Percentiles rank a stretch among this genome's conserved stretches.
These are phyloP conservation scores for Subanguina moxae DNA, from an alignment of 1,140 invertebrate genomes.

Conservation along the genomic window DNA sequence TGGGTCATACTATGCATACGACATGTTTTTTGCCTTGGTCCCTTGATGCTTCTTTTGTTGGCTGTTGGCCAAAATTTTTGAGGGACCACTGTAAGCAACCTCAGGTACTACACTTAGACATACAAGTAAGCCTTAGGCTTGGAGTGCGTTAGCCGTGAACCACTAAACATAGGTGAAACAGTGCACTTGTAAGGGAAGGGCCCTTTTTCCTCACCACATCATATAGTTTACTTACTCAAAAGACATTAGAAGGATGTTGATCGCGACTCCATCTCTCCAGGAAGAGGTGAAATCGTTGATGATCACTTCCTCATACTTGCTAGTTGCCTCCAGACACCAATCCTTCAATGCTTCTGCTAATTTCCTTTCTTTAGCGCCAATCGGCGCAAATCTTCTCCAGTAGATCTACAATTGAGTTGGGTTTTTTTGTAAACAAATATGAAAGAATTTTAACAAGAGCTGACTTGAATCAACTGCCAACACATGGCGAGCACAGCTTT, in stretches of 20 bases:
- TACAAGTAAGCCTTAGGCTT: too few species aligned
- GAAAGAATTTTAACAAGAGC: neutral
- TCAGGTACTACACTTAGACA: too few species aligned
- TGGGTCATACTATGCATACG: too few species aligned
- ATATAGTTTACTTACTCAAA: slow-evolving; percentile 44
- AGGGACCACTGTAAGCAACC: too few species aligned
- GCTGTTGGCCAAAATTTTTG: too few species aligned
- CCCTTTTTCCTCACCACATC: too few species aligned
- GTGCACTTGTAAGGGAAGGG: too few species aligned
- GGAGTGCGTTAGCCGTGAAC: too few species aligned
- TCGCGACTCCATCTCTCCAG: slow-evolving; percentile 54
- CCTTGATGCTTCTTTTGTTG: too few species aligned
- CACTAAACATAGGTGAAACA: too few species aligned
- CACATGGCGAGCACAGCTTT: slow-evolving; percentile 43
- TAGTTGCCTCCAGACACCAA: slow-evolving; percentile 55
- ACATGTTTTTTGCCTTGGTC: too few species aligned
- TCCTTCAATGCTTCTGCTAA: slow-evolving; percentile 51
- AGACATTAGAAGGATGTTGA: slow-evolving; percentile 51
- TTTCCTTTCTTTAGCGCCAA: slow-evolving; percentile 37
- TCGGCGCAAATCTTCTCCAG: slow-evolving; percentile 50
- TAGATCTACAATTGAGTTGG: slow-evolving; percentile 38
- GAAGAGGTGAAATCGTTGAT: slow-evolving; percentile 56
- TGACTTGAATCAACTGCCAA: slow-evolving; percentile 42
- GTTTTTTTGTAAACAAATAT: neutral
- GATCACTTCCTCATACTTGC: slow-evolving; percentile 40